Percentiles rank a stretch among this genome's conserved stretches.
Evolutionary conservation across 2,113 vertebrate species (phyloP).

Genomic region (Myrmecophaga tridactyla): DNA sequence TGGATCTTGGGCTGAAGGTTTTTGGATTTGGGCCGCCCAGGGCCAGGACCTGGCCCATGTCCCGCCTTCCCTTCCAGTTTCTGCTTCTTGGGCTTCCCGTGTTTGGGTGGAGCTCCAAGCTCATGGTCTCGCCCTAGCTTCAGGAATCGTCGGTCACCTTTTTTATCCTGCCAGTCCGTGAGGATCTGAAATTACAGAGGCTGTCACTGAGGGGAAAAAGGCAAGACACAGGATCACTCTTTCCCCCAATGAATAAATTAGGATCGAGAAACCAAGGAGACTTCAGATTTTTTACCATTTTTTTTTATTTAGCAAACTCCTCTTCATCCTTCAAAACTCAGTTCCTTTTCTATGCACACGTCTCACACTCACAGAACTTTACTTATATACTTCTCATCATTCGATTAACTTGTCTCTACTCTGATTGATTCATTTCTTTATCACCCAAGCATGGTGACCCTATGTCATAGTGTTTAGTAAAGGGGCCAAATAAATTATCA

Average conservation of each 20-base stretch:
- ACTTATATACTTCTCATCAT: not conserved
- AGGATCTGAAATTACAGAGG: conserved; percentile 88
- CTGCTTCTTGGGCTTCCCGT: conserved; percentile 96
- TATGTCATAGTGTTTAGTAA: not conserved
- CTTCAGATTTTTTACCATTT: not conserved
- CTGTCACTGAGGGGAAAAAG: not conserved
- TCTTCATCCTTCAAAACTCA: conserved; percentile 13
- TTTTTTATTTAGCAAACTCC: conserved; percentile 2
- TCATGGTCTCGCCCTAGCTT: conserved; percentile 95
- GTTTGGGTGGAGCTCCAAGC: conserved; percentile 91
- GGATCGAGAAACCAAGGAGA: not conserved
- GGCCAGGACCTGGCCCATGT: conserved; percentile 92
- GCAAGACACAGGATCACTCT: not conserved
- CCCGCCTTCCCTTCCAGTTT: conserved; percentile 95
- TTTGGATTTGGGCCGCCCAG: conserved; percentile 95
- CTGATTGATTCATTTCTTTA: not conserved
- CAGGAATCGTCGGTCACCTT: conserved; percentile 94
- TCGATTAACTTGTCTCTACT: not conserved
- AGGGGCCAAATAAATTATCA: not conserved
- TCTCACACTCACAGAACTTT: not conserved
- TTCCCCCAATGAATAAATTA: not conserved
- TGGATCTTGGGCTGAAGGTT: conserved; percentile 96
- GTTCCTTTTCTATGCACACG: not conserved
- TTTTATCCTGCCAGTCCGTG: conserved; percentile 99
- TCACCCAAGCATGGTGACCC: too few species aligned